Conservation (phyloP, 2,888 invertebrate genomes). For the Netelia inedita region DNA sequence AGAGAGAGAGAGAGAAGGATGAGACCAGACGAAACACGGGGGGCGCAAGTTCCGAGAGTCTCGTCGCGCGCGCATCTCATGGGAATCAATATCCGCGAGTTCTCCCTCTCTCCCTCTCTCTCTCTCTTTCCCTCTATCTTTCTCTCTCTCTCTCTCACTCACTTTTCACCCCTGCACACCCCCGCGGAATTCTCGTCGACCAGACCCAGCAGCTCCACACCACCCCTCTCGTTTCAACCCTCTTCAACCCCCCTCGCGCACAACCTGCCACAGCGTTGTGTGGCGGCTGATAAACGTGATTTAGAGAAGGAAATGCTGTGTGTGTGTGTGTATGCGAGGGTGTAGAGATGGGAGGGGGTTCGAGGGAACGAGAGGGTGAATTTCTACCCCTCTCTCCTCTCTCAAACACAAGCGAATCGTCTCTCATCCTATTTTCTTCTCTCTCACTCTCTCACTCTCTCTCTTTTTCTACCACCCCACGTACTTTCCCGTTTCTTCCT, state of each 20-base stretch:
- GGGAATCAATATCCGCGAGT: constrained; percentile 85
- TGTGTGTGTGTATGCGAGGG: not conserved
- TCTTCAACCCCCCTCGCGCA: constrained; percentile 54
- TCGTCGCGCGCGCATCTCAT: constrained; percentile 82
- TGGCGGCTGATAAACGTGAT: constrained; percentile 82
- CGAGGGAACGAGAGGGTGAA: constrained; percentile 53
- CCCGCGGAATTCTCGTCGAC: constrained; percentile 66
- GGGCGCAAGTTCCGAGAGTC: constrained; percentile 77
- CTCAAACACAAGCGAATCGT: constrained; percentile 56
- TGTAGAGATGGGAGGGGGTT: constrained; percentile 3
- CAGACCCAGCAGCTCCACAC: constrained; percentile 63
- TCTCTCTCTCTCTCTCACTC: constrained; percentile 81
- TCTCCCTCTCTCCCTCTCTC: constrained; percentile 75
- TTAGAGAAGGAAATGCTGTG: constrained; percentile 77
- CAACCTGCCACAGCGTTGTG: constrained; percentile 64
- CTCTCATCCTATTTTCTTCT: constrained; percentile 27
- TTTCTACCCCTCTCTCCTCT: constrained; percentile 46
- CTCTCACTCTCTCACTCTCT: constrained; percentile 57
- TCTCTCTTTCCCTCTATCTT: constrained; percentile 77
- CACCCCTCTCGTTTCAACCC: constrained; percentile 68
- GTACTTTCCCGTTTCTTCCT: constrained; percentile 7
- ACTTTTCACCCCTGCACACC: constrained; percentile 73
- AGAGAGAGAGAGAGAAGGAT: constrained; percentile 62
- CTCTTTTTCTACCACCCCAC: constrained; percentile 35
- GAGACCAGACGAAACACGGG: constrained; percentile 74